Evolutionary conservation across 2,113 vertebrate species (phyloP).

Genomic region (Vimba vimba): DNA sequence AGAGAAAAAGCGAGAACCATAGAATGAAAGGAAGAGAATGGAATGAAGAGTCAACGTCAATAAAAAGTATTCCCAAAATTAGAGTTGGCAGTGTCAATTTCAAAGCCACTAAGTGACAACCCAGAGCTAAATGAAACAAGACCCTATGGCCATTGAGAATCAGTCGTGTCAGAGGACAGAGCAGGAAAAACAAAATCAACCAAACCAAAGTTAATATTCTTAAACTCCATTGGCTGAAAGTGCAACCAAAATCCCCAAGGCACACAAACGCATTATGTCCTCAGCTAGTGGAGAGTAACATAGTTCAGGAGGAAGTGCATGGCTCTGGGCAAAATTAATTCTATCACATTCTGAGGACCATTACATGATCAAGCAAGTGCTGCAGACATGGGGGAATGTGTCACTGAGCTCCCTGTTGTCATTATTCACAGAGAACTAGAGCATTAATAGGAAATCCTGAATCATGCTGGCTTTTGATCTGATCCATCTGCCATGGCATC

Average conservation of each 20-base stretch:
- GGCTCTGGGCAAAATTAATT: slow-evolving; percentile 2
- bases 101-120: background rate
- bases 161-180: background rate
- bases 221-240: background rate
- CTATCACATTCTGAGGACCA: slow-evolving; percentile 14
- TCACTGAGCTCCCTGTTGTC: slow-evolving; percentile 7
- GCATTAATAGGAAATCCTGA: slow-evolving; percentile 25
- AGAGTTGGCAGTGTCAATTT: background rate
- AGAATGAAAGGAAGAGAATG: background rate
- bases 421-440: slow-evolving; percentile 9
- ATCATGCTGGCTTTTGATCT: slow-evolving; percentile 39
- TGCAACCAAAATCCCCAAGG: background rate
- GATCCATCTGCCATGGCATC: slow-evolving; percentile 40
- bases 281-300: background rate
- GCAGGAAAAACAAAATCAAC: background rate
- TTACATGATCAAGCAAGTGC: slow-evolving; percentile 13
- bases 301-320: background rate
- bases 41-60: background rate
- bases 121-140: background rate
- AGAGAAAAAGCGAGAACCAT: background rate
- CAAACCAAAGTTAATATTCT: background rate
- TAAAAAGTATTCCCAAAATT: background rate
- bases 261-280: background rate
- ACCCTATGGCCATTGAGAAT: background rate
- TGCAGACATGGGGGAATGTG: background rate